Base-by-base conservation (phyloP, 1,140 invertebrate genomes). In the Eumeta japonica region DNA sequence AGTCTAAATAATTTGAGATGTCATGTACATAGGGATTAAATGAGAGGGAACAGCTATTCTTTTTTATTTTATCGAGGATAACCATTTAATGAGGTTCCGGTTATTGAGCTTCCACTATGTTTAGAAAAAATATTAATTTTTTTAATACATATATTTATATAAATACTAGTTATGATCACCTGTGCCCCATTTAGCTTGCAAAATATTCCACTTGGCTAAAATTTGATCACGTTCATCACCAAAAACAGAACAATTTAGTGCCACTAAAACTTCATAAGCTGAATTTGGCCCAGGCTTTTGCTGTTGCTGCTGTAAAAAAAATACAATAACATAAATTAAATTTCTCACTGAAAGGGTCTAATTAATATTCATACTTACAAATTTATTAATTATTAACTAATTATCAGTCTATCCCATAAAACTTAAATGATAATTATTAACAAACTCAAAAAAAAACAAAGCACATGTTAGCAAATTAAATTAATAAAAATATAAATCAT, bases 131-230 rank as follows among this genome's bases (percentile, higher is more conserved):
- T 24, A 24, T 24, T 7, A 5, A 24, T 7, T 24, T 24, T 7
- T n/a, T 7, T 24, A 24, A 24, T 24, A 24, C 20, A 7, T 7
- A 7, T 5, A 24, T 24, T 24, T 24, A n/a, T 24, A 24, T 5
- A 24, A 24, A n/a, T 5, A 24, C 5, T 24, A 24, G n/a, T 24
- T 7, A 24, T 24, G 20, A 24, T 51, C 45, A 52, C 90, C 90
- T 37, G 80, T 83, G 2, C 94, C 95, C 93, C 94, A 97, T 46
- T 88, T 85, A 1, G 94, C 92, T 70, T 96, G 93, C 27, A 98
- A 72, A 39, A 94, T 84, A 62, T 97, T 98, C 88, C 92, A 96
- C 61, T 90, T 90, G 2, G 91, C 90, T 20, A 98, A 79, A 17
- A 93, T 88, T 41, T 86, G 84, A 62, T 97, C 94, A 20, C 93